phyloP scores from a whole-genome alignment of 2,888 invertebrate species.

The Diaperis boleti region DNA sequence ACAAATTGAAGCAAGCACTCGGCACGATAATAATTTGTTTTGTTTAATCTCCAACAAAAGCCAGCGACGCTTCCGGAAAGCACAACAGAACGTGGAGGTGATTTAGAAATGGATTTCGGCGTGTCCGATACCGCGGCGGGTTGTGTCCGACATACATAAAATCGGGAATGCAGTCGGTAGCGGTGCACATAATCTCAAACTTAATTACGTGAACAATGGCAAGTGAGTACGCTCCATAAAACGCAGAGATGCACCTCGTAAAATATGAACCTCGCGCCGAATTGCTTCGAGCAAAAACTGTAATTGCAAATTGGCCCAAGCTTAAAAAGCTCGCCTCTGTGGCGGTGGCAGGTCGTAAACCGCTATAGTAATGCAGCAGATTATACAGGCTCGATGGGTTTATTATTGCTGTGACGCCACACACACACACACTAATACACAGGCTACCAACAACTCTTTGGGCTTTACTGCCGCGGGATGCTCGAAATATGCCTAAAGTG shows the following conservation, averaged over 20 bases:
- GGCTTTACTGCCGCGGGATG: too few relatives aligned
- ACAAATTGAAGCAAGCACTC: too few relatives aligned
- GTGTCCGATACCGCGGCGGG: constrained; percentile 34
- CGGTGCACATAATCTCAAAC: constrained; percentile 52
- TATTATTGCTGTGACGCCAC: constrained; percentile 51
- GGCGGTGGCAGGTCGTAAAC: constrained; percentile 57
- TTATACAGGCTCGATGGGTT: constrained; percentile 56
- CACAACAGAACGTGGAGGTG: constrained; percentile 6
- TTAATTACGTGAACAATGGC: constrained; percentile 59
- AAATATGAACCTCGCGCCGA: constrained; percentile 59
- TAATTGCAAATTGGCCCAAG: constrained; percentile 61
- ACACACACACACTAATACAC: too few relatives aligned
- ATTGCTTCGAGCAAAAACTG: constrained; percentile 58
- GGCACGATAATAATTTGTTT: too few relatives aligned
- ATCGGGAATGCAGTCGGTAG: constrained; percentile 43
- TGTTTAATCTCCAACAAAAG: constrained; percentile 2
- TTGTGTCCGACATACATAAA: constrained; percentile 45
- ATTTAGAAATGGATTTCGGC: constrained; percentile 23
- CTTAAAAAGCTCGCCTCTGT: constrained; percentile 42
- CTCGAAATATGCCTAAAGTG: too few relatives aligned
- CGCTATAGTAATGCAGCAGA: constrained; percentile 55
- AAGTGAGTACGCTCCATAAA: constrained; percentile 57
- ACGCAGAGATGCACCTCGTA: constrained; percentile 60
- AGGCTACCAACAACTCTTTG: too few relatives aligned
- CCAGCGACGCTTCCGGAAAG: neutral